phyloP scores from a whole-genome alignment of 1,140 invertebrate species.

The Calliopsis andreniformis region DNA sequence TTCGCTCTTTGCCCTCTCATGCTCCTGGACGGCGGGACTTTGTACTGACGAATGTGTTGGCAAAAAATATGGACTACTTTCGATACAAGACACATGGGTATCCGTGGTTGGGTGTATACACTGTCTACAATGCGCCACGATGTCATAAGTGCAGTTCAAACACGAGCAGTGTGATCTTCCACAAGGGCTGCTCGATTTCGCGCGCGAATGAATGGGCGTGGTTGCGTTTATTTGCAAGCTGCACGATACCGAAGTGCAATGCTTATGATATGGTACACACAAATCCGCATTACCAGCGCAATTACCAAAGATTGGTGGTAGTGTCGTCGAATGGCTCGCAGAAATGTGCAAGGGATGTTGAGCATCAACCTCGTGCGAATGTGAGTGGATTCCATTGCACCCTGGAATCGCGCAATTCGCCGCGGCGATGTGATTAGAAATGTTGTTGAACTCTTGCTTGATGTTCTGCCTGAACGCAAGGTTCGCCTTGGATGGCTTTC shows the following conservation, averaged over 20 bases:
- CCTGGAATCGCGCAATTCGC: slow-evolving; percentile 64
- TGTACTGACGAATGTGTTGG: slow-evolving; percentile 67
- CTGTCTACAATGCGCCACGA: slow-evolving; percentile 73
- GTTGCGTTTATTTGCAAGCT: slow-evolving; percentile 66
- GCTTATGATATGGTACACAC: slow-evolving; percentile 71
- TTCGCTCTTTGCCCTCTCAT: slow-evolving; percentile 61
- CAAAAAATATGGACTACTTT: slow-evolving; percentile 72
- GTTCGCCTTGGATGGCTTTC: slow-evolving; percentile 52
- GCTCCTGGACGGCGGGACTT: slow-evolving; percentile 70
- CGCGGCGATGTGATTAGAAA: slow-evolving; percentile 45
- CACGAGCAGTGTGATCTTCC: slow-evolving; percentile 63
- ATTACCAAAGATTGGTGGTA: slow-evolving; percentile 66
- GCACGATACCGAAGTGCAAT: slow-evolving; percentile 69
- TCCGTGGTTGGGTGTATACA: slow-evolving; percentile 71
- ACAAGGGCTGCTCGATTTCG: slow-evolving; percentile 52
- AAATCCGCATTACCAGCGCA: slow-evolving; percentile 66
- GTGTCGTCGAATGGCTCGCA: slow-evolving; percentile 50
- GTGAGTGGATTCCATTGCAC: slow-evolving; percentile 57
- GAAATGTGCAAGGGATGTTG: slow-evolving; percentile 67
- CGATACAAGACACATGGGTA: slow-evolving; percentile 63
- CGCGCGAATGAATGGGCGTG: slow-evolving; percentile 56
- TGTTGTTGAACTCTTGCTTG: slow-evolving; percentile 69
- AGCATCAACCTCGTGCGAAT: slow-evolving; percentile 62
- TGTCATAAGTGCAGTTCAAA: slow-evolving; percentile 72
- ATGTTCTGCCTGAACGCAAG: slow-evolving; percentile 62